phyloP scores from a whole-genome alignment of 2,113 vertebrate genomes.

The Dasyornis broadbenti region DNA sequence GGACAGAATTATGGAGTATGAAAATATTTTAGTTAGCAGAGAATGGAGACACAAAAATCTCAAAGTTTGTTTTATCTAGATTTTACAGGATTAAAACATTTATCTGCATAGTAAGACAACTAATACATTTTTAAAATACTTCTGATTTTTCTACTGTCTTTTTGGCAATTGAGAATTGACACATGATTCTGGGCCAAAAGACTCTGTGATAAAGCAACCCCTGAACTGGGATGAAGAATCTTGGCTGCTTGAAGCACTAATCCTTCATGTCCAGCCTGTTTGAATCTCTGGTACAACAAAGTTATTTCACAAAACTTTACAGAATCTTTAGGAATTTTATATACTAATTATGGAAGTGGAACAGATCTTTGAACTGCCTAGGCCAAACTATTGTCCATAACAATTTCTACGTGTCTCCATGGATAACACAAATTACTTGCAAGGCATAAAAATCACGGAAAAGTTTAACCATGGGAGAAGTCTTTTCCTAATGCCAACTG shows the following conservation, averaged over 20 bases:
- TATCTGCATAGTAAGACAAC: background rate
- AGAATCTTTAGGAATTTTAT: background rate
- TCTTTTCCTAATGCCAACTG: background rate
- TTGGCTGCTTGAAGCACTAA: background rate
- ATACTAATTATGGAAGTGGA: background rate
- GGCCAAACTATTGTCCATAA: background rate
- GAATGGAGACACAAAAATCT: background rate
- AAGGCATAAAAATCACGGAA: background rate
- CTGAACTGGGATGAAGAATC: background rate
- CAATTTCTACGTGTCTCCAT: background rate
- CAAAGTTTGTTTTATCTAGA: background rate
- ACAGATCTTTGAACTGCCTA: background rate
- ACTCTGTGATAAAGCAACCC: background rate
- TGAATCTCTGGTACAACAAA: background rate
- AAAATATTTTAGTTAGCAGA: background rate
- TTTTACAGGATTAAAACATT: background rate
- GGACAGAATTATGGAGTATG: background rate
- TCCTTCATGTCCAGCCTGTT: background rate
- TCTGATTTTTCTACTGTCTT: background rate
- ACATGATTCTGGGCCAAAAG: background rate
- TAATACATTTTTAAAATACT: background rate
- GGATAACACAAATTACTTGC: background rate
- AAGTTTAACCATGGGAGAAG: background rate
- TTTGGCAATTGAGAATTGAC: background rate
- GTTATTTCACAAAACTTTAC: background rate